Base-by-base conservation (phyloP, 2,888 invertebrate species). In the Microplitis deprimator region DNA sequence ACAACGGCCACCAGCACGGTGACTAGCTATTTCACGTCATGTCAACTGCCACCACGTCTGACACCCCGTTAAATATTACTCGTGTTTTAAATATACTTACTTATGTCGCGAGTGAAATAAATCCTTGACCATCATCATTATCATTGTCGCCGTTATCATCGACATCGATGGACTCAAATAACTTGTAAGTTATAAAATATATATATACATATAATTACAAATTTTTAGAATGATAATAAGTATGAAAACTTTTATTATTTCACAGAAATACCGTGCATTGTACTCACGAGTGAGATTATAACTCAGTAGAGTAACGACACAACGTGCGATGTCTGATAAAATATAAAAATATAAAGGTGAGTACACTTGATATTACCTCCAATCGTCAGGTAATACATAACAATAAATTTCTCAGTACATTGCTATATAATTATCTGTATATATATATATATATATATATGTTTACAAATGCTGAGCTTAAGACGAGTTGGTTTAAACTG, bases 11-110 rank as follows among this genome's bases (percentile, higher is more conserved):
- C 13, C 50, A 50, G 13, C 50, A 75, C 79, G 79, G 73, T 79
- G 81, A 79, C 78, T 70, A 68, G 73, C 77, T 77, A 77, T 78
- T 75, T 79, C 85, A 85, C 86, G 85, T 87, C 88, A 87, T 86
- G 86, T 87, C 87, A 87, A 85, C 84, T 85, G 85, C 83, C 85
- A 87, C 83, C 75, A 84, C 84, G 85, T 85, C 86, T 87, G 83
- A 87, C 83, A 85, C 83, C 78, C 68, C 76, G 79, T 4, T 29
- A 29, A 29, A 29, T 29, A 29, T 29, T 29, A 4, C 29, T 29
- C 29, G 29, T 29, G 29, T 29, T 29, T 29, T 29, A 29, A 29
- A 29, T 29, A 29, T 29, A 29, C 29, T 29, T 29, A 29, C 29
- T 29, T 29, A 29, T 74, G 73, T 61, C 73, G 79, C 74, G 77